Evolutionary conservation across 2,113 vertebrate species (phyloP), one percentile per base, ranked within the genome.

Genomic region (Carollia perspicillata): DNA sequence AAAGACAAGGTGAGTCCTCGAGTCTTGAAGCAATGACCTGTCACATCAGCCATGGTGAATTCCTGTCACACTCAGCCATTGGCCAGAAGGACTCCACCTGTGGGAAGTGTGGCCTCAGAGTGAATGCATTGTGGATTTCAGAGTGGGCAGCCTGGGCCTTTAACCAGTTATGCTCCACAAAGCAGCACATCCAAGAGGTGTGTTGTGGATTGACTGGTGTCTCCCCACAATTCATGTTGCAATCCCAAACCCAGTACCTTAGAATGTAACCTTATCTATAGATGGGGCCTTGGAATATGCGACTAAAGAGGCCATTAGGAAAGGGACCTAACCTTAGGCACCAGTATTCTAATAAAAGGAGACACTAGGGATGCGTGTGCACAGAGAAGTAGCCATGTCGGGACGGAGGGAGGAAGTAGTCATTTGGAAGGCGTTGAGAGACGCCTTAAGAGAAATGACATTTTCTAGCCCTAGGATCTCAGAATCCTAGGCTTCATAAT

Each of bases 331-430:
- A 58, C 40, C 42, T 68, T 1, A 20, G 12, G 12, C 72, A 49
- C 30, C 20, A 35, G 5, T 49, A 8, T 85, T 74, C 16, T 77
- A 71, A 26, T 30, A 58, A 53, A 33, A 92, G 65, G 23, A 22
- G 40, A 22, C 40, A 53, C 22, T 3, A 28, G 14, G 63, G 14
- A 35, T 28, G 16, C 18, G 20, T 0, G 1, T 8, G n/a, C 11
- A 4, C 49, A 44, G 6, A 68, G 30, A 8, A 47, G 35, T 14
- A 3, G 16, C 7, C 26, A 10, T 8, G 3, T 49, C 17, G 44
- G 33, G 13, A 13, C 28, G 10, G 0, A n/a, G 40, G 11, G 11
- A 65, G 35, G 85, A 58, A 11, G 20, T 3, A 14, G 26, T 23
- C 8, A 1, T 33, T 6, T 22, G 8, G 26, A 63, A 63, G 28